Conservation (phyloP, 2,888 invertebrate species). For the Artemia sinica region DNA sequence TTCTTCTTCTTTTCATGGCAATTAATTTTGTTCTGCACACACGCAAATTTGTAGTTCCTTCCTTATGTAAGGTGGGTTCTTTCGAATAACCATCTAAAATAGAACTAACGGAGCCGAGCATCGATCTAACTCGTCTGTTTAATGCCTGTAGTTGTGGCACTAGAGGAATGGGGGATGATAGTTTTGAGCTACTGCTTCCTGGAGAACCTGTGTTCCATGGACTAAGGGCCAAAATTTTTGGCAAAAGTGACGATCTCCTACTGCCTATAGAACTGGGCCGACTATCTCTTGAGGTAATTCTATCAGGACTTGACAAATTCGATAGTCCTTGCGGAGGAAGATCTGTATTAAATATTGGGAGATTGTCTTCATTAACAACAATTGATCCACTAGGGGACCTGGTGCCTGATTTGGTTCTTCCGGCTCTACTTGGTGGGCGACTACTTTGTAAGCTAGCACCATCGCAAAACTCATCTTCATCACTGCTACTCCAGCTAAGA, state of each 20-base stretch:
- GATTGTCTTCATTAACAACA: neutral
- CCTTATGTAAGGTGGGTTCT: neutral
- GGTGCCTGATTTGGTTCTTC: neutral
- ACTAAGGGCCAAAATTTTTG: slow-evolving; percentile 14
- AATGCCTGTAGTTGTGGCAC: slow-evolving; percentile 21
- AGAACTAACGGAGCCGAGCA: slow-evolving; percentile 19
- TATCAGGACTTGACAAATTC: neutral
- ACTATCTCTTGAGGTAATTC: neutral
- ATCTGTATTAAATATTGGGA: neutral
- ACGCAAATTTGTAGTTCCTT: neutral
- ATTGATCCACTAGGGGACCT: neutral
- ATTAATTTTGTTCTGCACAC: neutral
- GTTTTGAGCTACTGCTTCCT: slow-evolving; percentile 2
- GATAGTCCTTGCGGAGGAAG: neutral
- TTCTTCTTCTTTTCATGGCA: neutral
- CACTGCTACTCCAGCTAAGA: slow-evolving; percentile 12
- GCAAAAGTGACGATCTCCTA: neutral
- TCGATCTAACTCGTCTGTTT: slow-evolving; percentile 19
- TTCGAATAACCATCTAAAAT: slow-evolving; percentile 20
- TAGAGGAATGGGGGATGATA: slow-evolving; percentile 15
- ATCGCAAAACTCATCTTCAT: slow-evolving; percentile 9
- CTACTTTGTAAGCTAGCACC: neutral
- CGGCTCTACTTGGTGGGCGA: slow-evolving; percentile 13
- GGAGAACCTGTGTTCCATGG: slow-evolving; percentile 20
- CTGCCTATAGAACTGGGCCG: neutral